Percentiles rank a stretch among this genome's conserved stretches.
Conservation (phyloP, 2,888 invertebrate genomes). For the Leucoma salicis region DNA sequence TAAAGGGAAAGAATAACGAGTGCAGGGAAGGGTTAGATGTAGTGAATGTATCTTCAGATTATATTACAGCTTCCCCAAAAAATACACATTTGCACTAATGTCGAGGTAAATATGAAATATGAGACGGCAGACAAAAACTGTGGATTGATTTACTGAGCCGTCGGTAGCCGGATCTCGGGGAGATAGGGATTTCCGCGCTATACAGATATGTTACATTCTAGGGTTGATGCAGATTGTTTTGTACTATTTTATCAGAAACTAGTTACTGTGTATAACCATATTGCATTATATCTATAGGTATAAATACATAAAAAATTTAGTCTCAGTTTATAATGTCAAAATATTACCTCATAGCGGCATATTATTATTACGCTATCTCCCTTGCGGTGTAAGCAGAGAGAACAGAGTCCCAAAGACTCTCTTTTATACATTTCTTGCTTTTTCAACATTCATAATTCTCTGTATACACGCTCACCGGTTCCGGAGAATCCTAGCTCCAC, state of each 20-base stretch:
- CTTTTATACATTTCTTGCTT: no score
- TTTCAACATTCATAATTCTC: no score
- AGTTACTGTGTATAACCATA: no score
- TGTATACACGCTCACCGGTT: no score
- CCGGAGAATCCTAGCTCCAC: no score
- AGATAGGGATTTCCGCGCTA: slow-evolving; percentile 35
- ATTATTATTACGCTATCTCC: no score
- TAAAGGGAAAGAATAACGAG: slow-evolving; percentile 13
- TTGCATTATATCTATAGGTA: no score
- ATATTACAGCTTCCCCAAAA: slow-evolving; percentile 40
- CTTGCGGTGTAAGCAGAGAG: no score
- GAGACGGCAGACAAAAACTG: slow-evolving; percentile 49
- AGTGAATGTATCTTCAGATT: slow-evolving; percentile 37
- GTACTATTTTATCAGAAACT: background rate
- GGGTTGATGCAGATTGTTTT: slow-evolving; percentile 16
- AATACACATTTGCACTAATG: slow-evolving; percentile 57
- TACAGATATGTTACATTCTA: slow-evolving; percentile 25
- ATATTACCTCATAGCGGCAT: background rate
- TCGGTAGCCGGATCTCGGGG: slow-evolving; percentile 47
- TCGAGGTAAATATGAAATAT: slow-evolving; percentile 58
- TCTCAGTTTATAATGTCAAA: background rate
- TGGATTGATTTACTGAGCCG: slow-evolving; percentile 61
- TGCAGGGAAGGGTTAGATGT: slow-evolving; percentile 36
- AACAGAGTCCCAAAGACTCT: no score
- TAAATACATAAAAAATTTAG: background rate